These are phyloP conservation scores for Stichodactyla mertensii DNA, from an alignment of 64 coral and sea anemone species.

Conservation along the genomic window DNA sequence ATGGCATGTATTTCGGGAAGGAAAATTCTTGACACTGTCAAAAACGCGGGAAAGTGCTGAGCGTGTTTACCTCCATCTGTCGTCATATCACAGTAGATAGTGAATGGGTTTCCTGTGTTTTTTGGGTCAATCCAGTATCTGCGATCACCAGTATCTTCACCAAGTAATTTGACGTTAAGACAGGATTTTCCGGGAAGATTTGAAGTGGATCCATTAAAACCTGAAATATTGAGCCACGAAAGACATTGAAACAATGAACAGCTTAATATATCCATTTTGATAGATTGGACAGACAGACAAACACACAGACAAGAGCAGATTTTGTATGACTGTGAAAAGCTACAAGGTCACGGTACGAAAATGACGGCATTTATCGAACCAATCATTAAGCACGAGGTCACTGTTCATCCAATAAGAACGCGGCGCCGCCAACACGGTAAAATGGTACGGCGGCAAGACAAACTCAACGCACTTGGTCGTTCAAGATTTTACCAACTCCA, in stretches of 20 bases:
- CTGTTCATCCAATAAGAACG: too few species aligned
- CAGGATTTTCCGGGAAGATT: neutral
- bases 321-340: too few species aligned
- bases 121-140: slow-evolving; percentile 19
- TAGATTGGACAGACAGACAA: neutral
- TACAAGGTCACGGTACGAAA: too few species aligned
- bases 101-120: slow-evolving; percentile 1
- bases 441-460: too few species aligned
- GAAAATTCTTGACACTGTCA: too few species aligned
- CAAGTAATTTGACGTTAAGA: neutral
- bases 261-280: too few species aligned
- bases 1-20: neutral
- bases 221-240: neutral
- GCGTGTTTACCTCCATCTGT: slow-evolving; percentile 16
- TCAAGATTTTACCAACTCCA: neutral
- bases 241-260: neutral
- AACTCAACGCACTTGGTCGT: too few species aligned
- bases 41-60: too few species aligned
- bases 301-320: neutral
- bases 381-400: too few species aligned
- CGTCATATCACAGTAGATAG: slow-evolving; percentile 29
- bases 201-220: neutral
- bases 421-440: too few species aligned
- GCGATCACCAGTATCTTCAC: neutral
- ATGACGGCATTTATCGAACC: too few species aligned